Evolutionary conservation across 1,140 invertebrate species (phyloP).

Genomic region (Drosophila arizonae): DNA sequence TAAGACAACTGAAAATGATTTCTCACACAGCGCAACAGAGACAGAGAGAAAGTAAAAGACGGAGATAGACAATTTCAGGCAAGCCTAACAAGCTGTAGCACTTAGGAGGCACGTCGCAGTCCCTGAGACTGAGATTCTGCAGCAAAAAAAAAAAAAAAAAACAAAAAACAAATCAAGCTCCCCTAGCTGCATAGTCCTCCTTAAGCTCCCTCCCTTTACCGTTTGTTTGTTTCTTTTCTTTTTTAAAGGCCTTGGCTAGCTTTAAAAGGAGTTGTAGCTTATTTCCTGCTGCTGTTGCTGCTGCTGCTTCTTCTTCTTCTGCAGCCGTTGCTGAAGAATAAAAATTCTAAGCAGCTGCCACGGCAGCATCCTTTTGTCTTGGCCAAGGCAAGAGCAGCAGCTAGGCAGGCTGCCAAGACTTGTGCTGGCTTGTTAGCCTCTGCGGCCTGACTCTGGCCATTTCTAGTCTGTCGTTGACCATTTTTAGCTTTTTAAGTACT

Average conservation of each 20-base stretch:
- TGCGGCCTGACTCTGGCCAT: conserved; percentile 57
- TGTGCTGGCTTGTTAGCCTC: conserved; percentile 64
- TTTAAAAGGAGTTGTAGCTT: conserved; percentile 76
- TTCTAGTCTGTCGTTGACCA: conserved; percentile 78
- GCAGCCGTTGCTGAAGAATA: conserved; percentile 29
- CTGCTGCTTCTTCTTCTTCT: no score
- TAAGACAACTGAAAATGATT: conserved; percentile 67
- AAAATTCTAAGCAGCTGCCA: conserved; percentile 64
- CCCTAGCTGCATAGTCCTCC: not conserved
- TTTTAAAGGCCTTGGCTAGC: conserved; percentile 67
- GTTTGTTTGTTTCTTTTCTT: conserved; percentile 41
- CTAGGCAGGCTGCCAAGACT: conserved; percentile 2
- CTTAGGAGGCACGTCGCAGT: conserved; percentile 39
- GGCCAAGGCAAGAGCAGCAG: conserved; percentile 29
- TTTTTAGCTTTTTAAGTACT: conserved; percentile 79
- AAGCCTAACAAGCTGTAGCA: conserved; percentile 69
- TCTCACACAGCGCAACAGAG: conserved; percentile 64
- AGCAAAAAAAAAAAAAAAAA: not conserved
- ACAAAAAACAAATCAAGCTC: not conserved
- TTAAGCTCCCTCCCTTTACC: not conserved
- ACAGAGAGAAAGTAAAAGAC: conserved; percentile 21
- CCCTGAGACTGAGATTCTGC: conserved; percentile 28
- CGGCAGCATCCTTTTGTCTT: conserved; percentile 68
- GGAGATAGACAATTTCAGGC: conserved; percentile 25
- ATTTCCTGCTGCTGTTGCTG: conserved; percentile 57